phyloP scores from a whole-genome alignment of 2,113 vertebrate genomes.

The Ginglymostoma cirratum region DNA sequence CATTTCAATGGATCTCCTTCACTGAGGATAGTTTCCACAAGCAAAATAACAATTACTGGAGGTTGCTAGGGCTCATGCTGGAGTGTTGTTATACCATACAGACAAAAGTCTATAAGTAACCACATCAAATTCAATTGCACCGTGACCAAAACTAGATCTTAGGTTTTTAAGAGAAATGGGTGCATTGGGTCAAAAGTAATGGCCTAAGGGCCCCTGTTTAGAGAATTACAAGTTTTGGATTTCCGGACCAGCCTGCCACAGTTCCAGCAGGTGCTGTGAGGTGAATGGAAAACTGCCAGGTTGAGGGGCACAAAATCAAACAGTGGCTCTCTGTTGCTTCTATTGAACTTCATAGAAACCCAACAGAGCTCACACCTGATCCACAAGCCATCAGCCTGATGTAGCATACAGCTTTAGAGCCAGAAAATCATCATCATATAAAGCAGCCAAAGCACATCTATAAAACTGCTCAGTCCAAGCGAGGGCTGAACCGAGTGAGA shows the following conservation, averaged over 20 bases:
- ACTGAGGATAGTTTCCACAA: neutral
- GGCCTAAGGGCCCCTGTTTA: neutral
- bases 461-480: neutral
- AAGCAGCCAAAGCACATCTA: neutral
- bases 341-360: neutral
- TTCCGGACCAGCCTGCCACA: neutral
- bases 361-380: neutral
- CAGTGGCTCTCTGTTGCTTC: neutral
- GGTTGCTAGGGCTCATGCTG: neutral
- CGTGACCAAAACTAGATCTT: neutral
- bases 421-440: neutral
- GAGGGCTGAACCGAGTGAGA: neutral
- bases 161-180: neutral
- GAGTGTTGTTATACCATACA: neutral
- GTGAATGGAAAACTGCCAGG: neutral
- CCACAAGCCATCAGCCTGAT: neutral
- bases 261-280: neutral
- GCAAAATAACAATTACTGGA: too few species aligned
- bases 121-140: neutral
- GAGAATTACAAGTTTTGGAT: neutral
- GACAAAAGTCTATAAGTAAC: neutral
- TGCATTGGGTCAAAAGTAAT: neutral
- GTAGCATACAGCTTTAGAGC: neutral
- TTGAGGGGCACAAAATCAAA: neutral
- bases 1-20: neutral